Conservation (phyloP, 2,113 vertebrate species). For the Alexandromys fortis region DNA sequence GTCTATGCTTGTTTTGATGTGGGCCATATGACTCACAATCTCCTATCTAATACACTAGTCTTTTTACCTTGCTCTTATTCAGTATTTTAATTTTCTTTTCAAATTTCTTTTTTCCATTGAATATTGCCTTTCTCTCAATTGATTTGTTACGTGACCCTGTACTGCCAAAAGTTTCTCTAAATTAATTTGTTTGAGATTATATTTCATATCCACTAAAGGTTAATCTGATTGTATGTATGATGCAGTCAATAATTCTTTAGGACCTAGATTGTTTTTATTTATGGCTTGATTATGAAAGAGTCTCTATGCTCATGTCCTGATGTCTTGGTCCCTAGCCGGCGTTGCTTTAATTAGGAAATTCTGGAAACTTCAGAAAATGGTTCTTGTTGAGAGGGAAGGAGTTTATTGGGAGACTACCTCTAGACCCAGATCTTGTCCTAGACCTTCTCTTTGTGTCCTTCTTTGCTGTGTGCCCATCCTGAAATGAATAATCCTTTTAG, state of each 20-base stretch:
- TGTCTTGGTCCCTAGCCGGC: rapidly evolving
- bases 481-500: background rate
- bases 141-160: background rate
- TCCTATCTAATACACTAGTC: background rate
- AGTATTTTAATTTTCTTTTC: background rate
- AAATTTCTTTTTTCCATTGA: background rate
- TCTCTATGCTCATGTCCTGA: background rate
- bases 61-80: background rate
- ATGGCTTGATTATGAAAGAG: too few relatives aligned
- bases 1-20: background rate
- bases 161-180: background rate
- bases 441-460: background rate
- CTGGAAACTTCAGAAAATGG: background rate
- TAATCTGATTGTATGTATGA: background rate
- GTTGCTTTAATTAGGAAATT: background rate
- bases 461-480: background rate
- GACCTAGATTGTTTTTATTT: background rate
- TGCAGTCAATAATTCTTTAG: background rate
- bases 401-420: background rate
- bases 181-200: background rate
- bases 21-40: background rate
- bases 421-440: rapidly evolving
- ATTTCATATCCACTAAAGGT: background rate
- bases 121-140: background rate
- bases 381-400: too few relatives aligned